phyloP scores from a whole-genome alignment of 2,113 vertebrate genomes.

The Xerus inauris region DNA sequence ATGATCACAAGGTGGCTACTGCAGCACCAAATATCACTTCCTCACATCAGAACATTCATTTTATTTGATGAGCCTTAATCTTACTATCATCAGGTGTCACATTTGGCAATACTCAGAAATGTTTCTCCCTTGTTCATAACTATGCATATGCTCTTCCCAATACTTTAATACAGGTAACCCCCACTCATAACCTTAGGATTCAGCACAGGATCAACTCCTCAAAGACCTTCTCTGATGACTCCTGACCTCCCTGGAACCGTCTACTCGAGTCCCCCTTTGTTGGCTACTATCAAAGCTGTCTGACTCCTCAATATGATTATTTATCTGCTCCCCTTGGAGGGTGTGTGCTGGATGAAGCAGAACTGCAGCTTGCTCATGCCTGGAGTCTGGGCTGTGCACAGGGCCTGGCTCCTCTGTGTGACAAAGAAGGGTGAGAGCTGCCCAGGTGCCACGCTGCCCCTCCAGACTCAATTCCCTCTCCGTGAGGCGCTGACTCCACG shows the following conservation, averaged over 20 bases:
- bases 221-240: neutral
- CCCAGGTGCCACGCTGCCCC: neutral
- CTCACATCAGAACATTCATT: neutral
- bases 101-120: neutral
- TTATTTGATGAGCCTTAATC: neutral
- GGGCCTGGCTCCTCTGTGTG: neutral
- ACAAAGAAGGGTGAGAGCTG: neutral
- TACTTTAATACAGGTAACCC: neutral
- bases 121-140: neutral
- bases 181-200: neutral
- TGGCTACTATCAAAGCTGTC: neutral
- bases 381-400: neutral
- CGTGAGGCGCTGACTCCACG: neutral
- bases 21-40: neutral
- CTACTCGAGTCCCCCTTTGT: neutral
- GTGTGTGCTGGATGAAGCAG: neutral
- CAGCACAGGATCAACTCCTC: neutral
- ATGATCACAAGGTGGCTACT: slow-evolving; percentile 25
- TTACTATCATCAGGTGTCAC: neutral
- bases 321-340: neutral
- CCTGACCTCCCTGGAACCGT: accelerated
- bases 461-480: neutral
- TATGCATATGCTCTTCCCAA: neutral
- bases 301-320: accelerated
- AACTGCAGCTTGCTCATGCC: neutral